Evolutionary conservation across 2,113 vertebrate species (phyloP).

Genomic region (Cyanistes caeruleus): DNA sequence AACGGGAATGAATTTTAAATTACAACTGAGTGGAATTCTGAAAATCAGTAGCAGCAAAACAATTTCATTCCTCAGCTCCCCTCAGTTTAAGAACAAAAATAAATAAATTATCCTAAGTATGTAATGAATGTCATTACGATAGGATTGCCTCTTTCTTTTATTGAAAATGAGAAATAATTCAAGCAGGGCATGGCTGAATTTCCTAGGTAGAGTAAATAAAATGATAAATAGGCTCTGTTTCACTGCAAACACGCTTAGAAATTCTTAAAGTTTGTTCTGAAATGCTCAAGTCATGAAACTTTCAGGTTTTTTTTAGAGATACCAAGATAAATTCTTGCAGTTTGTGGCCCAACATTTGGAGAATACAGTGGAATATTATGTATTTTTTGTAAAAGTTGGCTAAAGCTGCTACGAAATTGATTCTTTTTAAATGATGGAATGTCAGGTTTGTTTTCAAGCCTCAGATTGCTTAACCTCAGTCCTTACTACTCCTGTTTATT

Average conservation of each 20-base stretch:
- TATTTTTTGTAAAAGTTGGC: not conserved
- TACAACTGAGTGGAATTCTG: not conserved
- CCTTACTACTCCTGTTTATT: slow-evolving; percentile 36
- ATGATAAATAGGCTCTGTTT: not conserved
- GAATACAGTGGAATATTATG: not conserved
- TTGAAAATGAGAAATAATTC: not conserved
- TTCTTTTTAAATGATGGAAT: not conserved
- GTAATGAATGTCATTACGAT: not conserved
- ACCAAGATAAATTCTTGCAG: not conserved
- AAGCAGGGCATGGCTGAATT: not conserved
- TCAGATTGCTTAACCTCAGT: slow-evolving; percentile 15
- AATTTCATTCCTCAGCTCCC: not conserved
- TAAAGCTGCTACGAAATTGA: not conserved
- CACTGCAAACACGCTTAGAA: not conserved
- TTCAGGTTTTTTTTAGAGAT: not conserved
- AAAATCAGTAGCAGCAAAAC: not conserved
- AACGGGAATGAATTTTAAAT: not conserved
- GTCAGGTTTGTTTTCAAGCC: slow-evolving; percentile 20
- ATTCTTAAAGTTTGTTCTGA: not conserved
- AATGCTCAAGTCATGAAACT: not conserved
- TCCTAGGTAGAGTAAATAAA: not conserved
- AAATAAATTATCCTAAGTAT: not conserved
- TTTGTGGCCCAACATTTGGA: not conserved
- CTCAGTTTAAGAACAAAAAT: not conserved
- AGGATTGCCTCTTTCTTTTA: not conserved